A percentile compares a stretch with the other conserved stretches of the same genome.
These are phyloP conservation scores for Acleris laterana DNA, from an alignment of 2,888 invertebrate species.

Conservation along the genomic window DNA sequence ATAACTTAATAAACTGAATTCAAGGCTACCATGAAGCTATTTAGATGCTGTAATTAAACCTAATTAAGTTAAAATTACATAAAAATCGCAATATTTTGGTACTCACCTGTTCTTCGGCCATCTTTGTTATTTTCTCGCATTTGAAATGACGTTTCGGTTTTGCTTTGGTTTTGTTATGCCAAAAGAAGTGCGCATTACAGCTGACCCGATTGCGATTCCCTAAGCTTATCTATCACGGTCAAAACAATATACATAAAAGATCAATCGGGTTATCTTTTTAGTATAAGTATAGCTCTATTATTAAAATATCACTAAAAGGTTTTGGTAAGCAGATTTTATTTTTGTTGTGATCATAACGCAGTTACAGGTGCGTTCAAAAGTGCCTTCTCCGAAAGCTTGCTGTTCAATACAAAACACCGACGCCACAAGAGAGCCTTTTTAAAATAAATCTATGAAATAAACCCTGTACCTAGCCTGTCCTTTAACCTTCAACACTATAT, in stretches of 20 bases:
- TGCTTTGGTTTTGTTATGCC: slow-evolving; percentile 26
- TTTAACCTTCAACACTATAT: too few relatives aligned
- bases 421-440: too few relatives aligned
- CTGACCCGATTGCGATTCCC: neutral
- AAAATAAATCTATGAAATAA: too few relatives aligned
- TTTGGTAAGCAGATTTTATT: neutral
- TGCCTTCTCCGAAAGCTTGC: neutral
- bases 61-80: slow-evolving; percentile 68
- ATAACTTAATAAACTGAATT: slow-evolving; percentile 14
- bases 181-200: slow-evolving; percentile 15
- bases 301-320: slow-evolving; percentile 41
- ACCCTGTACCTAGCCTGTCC: too few relatives aligned
- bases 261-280: too few relatives aligned
- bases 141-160: slow-evolving; percentile 72
- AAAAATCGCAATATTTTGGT: slow-evolving; percentile 76
- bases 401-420: slow-evolving; percentile 8
- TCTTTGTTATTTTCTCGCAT: slow-evolving; percentile 86
- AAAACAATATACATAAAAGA: too few relatives aligned
- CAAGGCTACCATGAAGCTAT: slow-evolving; percentile 32
- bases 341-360: slow-evolving; percentile 21
- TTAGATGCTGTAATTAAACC: slow-evolving; percentile 16
- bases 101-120: slow-evolving; percentile 92
- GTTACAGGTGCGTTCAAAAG: slow-evolving; percentile 18
- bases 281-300: too few relatives aligned
- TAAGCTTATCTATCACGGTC: too few relatives aligned